Percentiles rank a stretch among this genome's conserved stretches.
Conservation (phyloP, 2,113 vertebrate species). For the Amphilophus citrinellus region DNA sequence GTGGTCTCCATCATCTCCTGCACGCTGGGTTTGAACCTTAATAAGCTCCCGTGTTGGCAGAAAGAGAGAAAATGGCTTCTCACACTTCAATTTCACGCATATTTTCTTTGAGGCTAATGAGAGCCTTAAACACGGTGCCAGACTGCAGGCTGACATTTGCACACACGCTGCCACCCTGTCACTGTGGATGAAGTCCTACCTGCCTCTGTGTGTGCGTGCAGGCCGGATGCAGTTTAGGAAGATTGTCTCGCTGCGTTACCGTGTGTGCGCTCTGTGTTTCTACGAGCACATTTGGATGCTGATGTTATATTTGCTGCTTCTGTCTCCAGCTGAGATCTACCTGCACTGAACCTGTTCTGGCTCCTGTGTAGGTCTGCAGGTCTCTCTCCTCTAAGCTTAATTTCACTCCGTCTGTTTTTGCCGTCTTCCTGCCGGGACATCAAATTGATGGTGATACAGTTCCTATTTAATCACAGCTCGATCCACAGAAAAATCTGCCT, state of each 20-base stretch:
- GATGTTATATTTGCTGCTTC: not conserved
- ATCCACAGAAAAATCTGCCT: slow-evolving; percentile 57
- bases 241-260: not conserved
- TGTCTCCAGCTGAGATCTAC: slow-evolving; percentile 5
- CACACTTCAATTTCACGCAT: slow-evolving; percentile 82
- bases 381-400: not conserved
- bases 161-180: slow-evolving; percentile 83
- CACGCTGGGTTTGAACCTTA: slow-evolving; percentile 75
- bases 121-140: slow-evolving; percentile 83
- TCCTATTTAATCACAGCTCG: slow-evolving; percentile 52
- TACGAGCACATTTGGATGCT: not conserved
- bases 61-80: slow-evolving; percentile 78
- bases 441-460: slow-evolving; percentile 36
- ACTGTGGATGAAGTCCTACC: slow-evolving; percentile 82
- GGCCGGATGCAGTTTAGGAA: not conserved
- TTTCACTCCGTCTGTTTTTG: slow-evolving; percentile 17
- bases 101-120: slow-evolving; percentile 86
- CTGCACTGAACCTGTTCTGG: not conserved
- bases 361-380: not conserved
- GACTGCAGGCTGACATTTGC: slow-evolving; percentile 84
- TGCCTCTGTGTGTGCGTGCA: slow-evolving; percentile 60
- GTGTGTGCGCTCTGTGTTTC: not conserved
- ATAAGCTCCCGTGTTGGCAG: slow-evolving; percentile 71
- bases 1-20: slow-evolving; percentile 60
- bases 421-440: not conserved